These are phyloP conservation scores for Pelmatolapia mariae DNA, from an alignment of 2,113 vertebrate species.

Conservation along the genomic window DNA sequence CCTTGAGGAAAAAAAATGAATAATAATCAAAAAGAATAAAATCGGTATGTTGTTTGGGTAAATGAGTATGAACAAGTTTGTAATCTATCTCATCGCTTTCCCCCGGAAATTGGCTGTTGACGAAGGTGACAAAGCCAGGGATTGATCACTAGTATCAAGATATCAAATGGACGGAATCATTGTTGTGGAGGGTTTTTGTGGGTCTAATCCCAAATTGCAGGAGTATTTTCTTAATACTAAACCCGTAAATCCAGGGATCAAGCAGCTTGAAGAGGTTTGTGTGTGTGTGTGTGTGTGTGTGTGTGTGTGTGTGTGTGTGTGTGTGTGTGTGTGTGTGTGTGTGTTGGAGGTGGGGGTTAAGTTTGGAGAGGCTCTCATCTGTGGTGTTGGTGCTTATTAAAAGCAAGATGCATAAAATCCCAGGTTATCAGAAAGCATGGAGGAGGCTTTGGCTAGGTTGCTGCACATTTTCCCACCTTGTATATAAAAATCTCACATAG, in stretches of 20 bases:
- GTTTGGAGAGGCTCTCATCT: slow-evolving; percentile 38
- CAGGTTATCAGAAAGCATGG: slow-evolving; percentile 41
- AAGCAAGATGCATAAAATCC: slow-evolving; percentile 69
- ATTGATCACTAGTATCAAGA: slow-evolving; percentile 72
- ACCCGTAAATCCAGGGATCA: slow-evolving; percentile 79
- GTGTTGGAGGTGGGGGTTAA: slow-evolving; percentile 1
- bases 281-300: slow-evolving; percentile 8
- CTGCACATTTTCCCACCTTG: not conserved
- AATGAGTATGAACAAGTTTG: not conserved
- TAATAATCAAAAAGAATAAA: not conserved
- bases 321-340: slow-evolving; percentile 31
- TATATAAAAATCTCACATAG: not conserved
- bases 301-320: slow-evolving; percentile 23
- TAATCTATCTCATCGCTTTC: not conserved
- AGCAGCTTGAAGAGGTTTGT: slow-evolving; percentile 44
- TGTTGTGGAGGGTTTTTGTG: slow-evolving; percentile 69
- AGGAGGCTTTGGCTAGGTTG: not conserved
- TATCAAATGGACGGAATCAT: slow-evolving; percentile 70
- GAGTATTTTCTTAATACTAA: slow-evolving; percentile 79
- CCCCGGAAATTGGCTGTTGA: not conserved
- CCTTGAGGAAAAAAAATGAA: accelerated
- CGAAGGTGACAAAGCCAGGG: slow-evolving; percentile 41
- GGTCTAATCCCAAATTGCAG: slow-evolving; percentile 84
- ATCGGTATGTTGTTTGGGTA: not conserved
- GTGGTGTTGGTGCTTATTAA: slow-evolving; percentile 63